Evolutionary conservation across 2,797 vertebrate genomes (phyloP), one percentile per base, ranked within the genome.

Genomic region (Oceanodroma leucorhoa): DNA sequence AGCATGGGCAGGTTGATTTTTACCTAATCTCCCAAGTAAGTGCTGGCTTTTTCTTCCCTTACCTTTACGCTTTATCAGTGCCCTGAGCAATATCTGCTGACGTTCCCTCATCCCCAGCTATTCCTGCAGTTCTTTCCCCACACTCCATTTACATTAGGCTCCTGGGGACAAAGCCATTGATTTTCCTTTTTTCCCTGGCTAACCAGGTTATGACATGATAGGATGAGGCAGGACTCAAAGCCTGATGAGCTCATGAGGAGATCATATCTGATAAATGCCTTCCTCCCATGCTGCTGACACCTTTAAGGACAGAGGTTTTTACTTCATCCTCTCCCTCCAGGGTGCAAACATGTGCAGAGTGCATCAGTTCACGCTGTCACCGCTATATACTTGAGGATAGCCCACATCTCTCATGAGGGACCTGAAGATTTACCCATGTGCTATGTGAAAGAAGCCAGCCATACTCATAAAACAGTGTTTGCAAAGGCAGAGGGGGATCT

Each of bases 101-200:
- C 36, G 27, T 77, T 87, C 64, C 43, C 43, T 87, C 69, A 89
- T 70, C 41, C 67, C 6, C 36, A 40, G 13, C 18, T 51, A 69
- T 53, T 85, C 64, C 87, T 77, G 79, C 71, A 36, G 67, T 70
- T 87, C 88, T 85, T 86, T 36, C 71, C 64, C 55, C 64, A 66
- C 64, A 55, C 67, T 85, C 46, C 29, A 73, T 83, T 89, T 94
- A 41, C 65, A 73, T 77, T 14, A 58, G 34, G 41, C n/a, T 91
- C 66, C 57, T 41, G 36, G 26, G 45, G 48, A 89, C 34, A 78
- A 81, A 89, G 11, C 15, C 26, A 65, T 24, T 32, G 60, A 48
- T 73, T 77, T 80, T 40, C 57, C 36, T n/a, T 76, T 8, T 9
- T 45, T 10, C 4, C 40, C 17, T 2, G 2, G 43, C 34, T 61